Base-by-base conservation (phyloP, 2,797 vertebrate species). In the Lerista edwardsae region DNA sequence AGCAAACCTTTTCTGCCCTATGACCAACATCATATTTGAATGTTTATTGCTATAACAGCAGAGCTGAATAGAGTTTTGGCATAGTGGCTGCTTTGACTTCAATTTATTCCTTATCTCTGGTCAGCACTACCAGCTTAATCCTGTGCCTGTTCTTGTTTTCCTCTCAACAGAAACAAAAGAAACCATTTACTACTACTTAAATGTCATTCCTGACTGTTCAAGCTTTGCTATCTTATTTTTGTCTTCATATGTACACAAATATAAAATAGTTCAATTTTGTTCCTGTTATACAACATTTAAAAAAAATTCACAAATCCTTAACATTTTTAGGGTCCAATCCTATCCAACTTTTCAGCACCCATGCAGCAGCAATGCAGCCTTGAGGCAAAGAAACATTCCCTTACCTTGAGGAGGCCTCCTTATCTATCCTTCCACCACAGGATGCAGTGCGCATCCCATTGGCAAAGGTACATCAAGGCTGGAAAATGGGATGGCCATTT, bases 111-210 rank as follows among this genome's bases (percentile, higher is more conserved):
- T 71, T 85, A 72, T 75, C 83, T 86, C 71, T 86, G 27, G 55
- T 47, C 75, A 87, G 10, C 34, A 65, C 71, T 65, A 65, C 57
- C 69, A 34, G n/a, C 59, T 80, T 62, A 71, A 62, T 76, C 65
- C 39, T 76, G 71, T 67, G 61, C 44, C 25, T 75, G 27, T 36
- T 64, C 59, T 65, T 86, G 61, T 31, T 87, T 84, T 44, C 79
- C 23, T 83, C 67, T 57, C 72, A 6, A 10, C n/a, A 68, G 36
- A 83, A 76, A 75, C 82, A 80, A 19, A 77, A 80, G 31, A 57
- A 79, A 65, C 87, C 79, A 36, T 83, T 78, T 79, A 89, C 87
- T 91, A 87, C 90, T 84, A 84, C 89, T 88, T 88, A 91, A 90
- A 68, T 90, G 80, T 88, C 81, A 75, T 75, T 92, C 87, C 36